Evolutionary conservation across 1,140 invertebrate species (phyloP).

Genomic region (Pristionchus pacificus): DNA sequence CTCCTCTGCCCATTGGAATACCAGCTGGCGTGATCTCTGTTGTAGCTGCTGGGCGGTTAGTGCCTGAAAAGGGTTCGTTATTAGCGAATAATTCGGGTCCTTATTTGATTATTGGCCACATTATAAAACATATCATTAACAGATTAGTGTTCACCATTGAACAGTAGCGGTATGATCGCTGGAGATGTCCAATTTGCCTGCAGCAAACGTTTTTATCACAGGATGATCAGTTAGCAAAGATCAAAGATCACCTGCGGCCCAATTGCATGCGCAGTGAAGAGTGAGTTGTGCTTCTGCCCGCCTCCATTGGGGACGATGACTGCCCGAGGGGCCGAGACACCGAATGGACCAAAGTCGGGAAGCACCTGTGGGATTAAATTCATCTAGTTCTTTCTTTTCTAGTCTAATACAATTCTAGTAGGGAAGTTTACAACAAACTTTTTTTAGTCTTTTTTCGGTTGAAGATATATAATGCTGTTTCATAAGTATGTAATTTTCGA

Average conservation of each 20-base stretch:
- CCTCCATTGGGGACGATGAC: slow-evolving; percentile 38
- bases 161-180: neutral
- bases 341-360: slow-evolving; percentile 51
- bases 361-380: slow-evolving; percentile 31
- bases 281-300: slow-evolving; percentile 15
- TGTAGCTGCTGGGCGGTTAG: slow-evolving; percentile 3
- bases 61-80: slow-evolving; percentile 8
- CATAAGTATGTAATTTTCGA: too few relatives aligned
- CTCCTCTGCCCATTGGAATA: slow-evolving; percentile 14
- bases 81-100: neutral
- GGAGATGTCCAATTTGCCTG: slow-evolving; percentile 37
- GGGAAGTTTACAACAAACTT: too few relatives aligned
- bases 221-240: too few relatives aligned
- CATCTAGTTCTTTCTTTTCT: too few relatives aligned
- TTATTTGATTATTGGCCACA: neutral
- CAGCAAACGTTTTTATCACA: slow-evolving; percentile 42
- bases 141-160: neutral
- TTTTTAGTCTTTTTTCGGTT: too few relatives aligned
- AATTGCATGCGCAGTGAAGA: slow-evolving; percentile 11
- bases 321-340: slow-evolving; percentile 49
- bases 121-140: slow-evolving; percentile 6
- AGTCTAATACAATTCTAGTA: too few relatives aligned
- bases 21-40: neutral
- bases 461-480: too few relatives aligned
- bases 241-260: neutral